phyloP scores from a whole-genome alignment of 2,888 invertebrate genomes.

The Rhopalosiphum nymphaeae region DNA sequence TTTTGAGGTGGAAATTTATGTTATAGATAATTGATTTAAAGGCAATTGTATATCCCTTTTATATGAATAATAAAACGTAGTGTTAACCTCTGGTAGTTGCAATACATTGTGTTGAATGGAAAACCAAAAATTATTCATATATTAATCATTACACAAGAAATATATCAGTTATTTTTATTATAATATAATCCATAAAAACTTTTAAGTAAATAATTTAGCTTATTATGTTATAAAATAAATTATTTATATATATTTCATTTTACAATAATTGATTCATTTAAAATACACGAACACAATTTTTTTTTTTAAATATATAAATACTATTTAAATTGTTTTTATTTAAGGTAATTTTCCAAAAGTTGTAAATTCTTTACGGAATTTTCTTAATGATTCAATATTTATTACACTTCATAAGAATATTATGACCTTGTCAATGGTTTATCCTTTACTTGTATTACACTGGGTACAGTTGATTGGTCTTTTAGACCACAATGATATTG shows the following conservation, averaged over 20 bases:
- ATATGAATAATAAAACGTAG: background rate
- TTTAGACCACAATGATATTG: conserved; percentile 55
- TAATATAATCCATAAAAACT: background rate
- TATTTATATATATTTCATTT: background rate
- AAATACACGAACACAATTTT: background rate
- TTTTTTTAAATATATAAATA: background rate
- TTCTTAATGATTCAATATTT: conserved; percentile 50
- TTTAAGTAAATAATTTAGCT: background rate
- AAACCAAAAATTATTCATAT: background rate
- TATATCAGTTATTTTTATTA: too few species aligned
- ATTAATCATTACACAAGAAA: background rate
- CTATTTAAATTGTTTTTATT: background rate
- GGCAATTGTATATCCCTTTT: background rate
- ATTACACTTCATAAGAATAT: conserved; percentile 53
- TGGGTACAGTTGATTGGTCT: conserved; percentile 60
- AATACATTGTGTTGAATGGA: background rate
- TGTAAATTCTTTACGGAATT: conserved; percentile 30
- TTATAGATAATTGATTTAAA: background rate
- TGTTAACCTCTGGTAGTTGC: background rate
- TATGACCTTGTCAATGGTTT: conserved; percentile 55
- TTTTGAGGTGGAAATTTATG: background rate
- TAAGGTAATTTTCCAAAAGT: conserved; percentile 62
- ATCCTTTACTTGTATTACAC: conserved; percentile 52
- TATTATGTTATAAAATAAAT: background rate
- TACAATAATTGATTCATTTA: background rate